phyloP scores from a whole-genome alignment of 2,113 vertebrate genomes.

The Erpornis zantholeuca region DNA sequence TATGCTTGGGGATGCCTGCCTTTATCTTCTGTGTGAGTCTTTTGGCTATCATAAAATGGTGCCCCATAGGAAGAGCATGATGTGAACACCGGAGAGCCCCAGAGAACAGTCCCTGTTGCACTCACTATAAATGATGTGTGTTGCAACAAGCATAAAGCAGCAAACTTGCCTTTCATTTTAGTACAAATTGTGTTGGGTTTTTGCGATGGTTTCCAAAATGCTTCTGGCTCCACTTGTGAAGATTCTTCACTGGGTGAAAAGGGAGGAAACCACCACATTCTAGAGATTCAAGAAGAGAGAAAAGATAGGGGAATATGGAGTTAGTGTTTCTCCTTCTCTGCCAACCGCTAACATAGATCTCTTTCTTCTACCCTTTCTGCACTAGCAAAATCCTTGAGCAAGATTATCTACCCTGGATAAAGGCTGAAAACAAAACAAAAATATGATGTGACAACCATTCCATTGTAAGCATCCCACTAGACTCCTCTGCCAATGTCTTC shows the following conservation, averaged over 20 bases:
- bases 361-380: neutral
- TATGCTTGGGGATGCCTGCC: too few relatives aligned
- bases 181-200: neutral
- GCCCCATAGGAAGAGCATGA: too few relatives aligned
- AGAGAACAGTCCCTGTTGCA: too few relatives aligned
- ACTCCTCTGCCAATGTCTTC: neutral
- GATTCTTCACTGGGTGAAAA: neutral
- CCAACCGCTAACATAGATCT: neutral
- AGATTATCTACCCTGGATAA: neutral
- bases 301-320: neutral
- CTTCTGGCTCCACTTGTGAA: neutral
- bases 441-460: neutral
- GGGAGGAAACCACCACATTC: neutral
- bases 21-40: too few relatives aligned
- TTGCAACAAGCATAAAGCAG: neutral
- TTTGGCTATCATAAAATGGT: too few relatives aligned
- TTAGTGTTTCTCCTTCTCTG: neutral
- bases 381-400: neutral
- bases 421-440: too few relatives aligned
- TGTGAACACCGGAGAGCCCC: too few relatives aligned
- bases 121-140: too few relatives aligned
- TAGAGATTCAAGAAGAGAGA: neutral
- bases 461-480: neutral
- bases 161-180: neutral
- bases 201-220: neutral